phyloP scores from a whole-genome alignment of 1,140 invertebrate species.

The Thaumetopoea pityocampa region DNA sequence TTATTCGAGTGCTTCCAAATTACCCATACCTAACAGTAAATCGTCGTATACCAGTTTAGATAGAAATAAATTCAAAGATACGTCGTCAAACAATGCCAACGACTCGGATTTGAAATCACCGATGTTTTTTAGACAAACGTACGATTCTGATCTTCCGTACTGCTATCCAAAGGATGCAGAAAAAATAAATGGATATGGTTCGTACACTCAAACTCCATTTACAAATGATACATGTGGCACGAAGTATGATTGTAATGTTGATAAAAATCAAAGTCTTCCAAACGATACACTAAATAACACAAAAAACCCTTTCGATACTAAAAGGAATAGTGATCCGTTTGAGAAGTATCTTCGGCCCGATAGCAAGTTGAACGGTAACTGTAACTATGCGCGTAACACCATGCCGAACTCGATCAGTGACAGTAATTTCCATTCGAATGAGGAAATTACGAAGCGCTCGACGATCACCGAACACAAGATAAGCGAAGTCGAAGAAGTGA shows the following conservation, averaged over 20 bases:
- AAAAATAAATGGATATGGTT: constrained; percentile 34
- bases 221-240: constrained; percentile 32
- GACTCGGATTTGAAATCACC: constrained; percentile 35
- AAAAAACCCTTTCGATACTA: constrained; percentile 47
- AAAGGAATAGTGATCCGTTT: constrained; percentile 50
- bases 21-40: constrained; percentile 62
- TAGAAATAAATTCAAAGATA: constrained; percentile 48
- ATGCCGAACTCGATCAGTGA: constrained; percentile 52
- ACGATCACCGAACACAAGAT: constrained; percentile 65
- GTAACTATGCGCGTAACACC: constrained; percentile 26
- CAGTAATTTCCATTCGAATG: constrained; percentile 41
- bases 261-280: constrained; percentile 28
- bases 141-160: constrained; percentile 39
- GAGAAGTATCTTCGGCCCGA: constrained; percentile 41
- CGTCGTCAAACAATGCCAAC: constrained; percentile 19
- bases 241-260: constrained; percentile 19
- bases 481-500: constrained; percentile 68
- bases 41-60: constrained; percentile 43
- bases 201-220: constrained; percentile 18
- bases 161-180: constrained; percentile 25
- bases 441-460: constrained; percentile 50
- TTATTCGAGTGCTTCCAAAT: constrained; percentile 60
- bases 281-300: constrained; percentile 25
- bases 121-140: constrained; percentile 36
- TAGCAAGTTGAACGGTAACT: constrained; percentile 31